Conservation (phyloP, 2,888 invertebrate genomes). For the Gymnosoma rotundatum region DNA sequence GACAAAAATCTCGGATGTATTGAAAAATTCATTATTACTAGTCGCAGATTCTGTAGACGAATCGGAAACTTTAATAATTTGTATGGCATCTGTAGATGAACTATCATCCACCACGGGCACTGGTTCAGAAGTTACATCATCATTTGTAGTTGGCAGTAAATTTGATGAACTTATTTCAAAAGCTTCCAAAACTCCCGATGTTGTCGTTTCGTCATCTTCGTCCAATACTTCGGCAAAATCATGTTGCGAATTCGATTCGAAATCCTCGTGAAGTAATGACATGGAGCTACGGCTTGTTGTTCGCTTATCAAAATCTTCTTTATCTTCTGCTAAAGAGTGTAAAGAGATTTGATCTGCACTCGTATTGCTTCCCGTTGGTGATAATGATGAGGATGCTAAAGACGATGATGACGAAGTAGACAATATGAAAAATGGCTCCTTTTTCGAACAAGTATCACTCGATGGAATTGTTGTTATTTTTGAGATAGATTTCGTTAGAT, state of each 20-base stretch:
- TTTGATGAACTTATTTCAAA: conserved; percentile 79
- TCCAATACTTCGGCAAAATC: conserved; percentile 77
- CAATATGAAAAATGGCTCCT: conserved; percentile 57
- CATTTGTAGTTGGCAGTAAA: conserved; percentile 74
- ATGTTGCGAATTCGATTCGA: conserved; percentile 76
- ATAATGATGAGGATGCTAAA: conserved; percentile 57
- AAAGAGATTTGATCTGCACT: conserved; percentile 52
- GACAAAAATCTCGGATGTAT: conserved; percentile 75
- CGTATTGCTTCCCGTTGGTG: conserved; percentile 20
- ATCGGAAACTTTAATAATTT: conserved; percentile 70
- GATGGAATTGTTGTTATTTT: conserved; percentile 54
- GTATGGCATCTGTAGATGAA: conserved; percentile 77
- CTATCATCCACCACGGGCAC: conserved; percentile 77
- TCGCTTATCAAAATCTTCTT: conserved; percentile 58
- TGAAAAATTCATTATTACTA: conserved; percentile 71
- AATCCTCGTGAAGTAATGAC: conserved; percentile 77
- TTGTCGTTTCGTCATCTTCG: conserved; percentile 74
- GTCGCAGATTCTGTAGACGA: conserved; percentile 43
- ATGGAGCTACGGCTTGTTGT: conserved; percentile 73
- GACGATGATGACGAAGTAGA: conserved; percentile 53
- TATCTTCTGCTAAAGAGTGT: conserved; percentile 55
- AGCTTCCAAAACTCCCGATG: conserved; percentile 76
- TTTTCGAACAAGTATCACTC: conserved; percentile 52
- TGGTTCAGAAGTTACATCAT: conserved; percentile 64
- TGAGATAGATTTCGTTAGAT: conserved; percentile 69